A percentile compares a stretch with the other conserved stretches of the same genome.
phyloP scores from a whole-genome alignment of 2,797 vertebrate species.

The Notoglanidium macrostoma region DNA sequence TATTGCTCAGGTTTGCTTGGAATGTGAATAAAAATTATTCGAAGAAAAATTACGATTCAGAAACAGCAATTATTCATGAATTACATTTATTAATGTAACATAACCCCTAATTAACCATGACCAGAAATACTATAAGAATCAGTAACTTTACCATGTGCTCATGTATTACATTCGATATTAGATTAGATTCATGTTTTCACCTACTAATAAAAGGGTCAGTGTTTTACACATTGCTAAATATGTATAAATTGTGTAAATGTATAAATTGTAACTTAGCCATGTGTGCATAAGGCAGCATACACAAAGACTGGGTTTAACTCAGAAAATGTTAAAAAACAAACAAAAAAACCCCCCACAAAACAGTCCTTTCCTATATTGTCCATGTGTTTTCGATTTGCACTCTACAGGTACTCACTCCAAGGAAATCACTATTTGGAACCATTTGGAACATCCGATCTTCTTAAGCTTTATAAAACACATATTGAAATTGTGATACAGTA shows the following conservation, averaged over 20 bases:
- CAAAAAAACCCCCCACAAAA: not conserved
- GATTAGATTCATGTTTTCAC: not conserved
- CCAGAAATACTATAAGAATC: not conserved
- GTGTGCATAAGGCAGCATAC: not conserved
- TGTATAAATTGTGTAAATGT: no score
- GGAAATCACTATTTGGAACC: conserved; percentile 20
- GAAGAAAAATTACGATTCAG: not conserved
- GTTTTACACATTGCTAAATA: not conserved
- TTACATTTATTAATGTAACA: not conserved
- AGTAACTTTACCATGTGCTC: not conserved
- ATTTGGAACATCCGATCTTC: conserved; percentile 20
- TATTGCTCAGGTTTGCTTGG: not conserved
- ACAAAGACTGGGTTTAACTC: not conserved
- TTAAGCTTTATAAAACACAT: conserved; percentile 8
- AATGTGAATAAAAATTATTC: not conserved
- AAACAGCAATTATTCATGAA: not conserved
- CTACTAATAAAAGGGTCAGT: not conserved
- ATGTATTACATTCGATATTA: not conserved
- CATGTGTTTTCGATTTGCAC: conserved; percentile 34
- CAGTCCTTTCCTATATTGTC: not conserved
- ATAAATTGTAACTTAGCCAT: not conserved
- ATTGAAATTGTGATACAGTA: not conserved
- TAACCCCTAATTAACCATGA: not conserved
- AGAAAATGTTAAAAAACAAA: not conserved
- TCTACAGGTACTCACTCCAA: conserved; percentile 12